phyloP scores from a whole-genome alignment of 2,888 invertebrate genomes.

The Hyalella azteca region DNA sequence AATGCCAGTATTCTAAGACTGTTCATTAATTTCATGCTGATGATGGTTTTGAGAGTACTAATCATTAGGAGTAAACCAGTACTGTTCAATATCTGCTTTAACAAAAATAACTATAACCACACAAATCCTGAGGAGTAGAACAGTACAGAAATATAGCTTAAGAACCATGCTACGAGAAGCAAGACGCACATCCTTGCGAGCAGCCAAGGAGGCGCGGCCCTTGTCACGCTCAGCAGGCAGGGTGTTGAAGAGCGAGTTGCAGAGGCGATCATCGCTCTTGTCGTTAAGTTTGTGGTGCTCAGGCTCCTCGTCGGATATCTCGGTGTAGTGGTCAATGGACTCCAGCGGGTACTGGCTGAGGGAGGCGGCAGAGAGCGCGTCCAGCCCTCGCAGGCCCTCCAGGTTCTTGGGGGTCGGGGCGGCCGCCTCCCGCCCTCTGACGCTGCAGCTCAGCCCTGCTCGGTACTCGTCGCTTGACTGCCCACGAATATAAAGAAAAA shows the following conservation, averaged over 20 bases:
- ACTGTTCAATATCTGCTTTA: no score
- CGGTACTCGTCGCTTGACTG: not conserved
- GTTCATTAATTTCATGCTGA: no score
- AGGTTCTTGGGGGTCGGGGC: conserved; percentile 60
- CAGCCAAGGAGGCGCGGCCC: not conserved
- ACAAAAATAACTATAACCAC: no score
- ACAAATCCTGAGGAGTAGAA: no score
- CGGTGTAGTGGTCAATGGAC: conserved; percentile 72
- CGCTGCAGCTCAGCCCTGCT: not conserved
- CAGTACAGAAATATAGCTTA: no score
- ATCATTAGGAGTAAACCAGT: no score
- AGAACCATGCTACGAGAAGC: no score
- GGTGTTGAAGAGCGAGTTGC: conserved; percentile 52
- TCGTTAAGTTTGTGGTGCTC: no score
- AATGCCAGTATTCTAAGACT: no score
- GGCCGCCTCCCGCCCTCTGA: conserved; percentile 58
- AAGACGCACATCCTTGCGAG: not conserved
- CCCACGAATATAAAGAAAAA: no score
- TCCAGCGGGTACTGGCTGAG: conserved; percentile 8
- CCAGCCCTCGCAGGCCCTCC: conserved; percentile 55
- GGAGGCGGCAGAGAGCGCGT: conserved; percentile 51
- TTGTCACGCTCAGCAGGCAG: not conserved
- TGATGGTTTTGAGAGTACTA: no score
- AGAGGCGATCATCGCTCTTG: not conserved
- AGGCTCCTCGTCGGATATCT: conserved; percentile 80